phyloP scores from a whole-genome alignment of 2,113 vertebrate genomes.

The Myrmecobius fasciatus region DNA sequence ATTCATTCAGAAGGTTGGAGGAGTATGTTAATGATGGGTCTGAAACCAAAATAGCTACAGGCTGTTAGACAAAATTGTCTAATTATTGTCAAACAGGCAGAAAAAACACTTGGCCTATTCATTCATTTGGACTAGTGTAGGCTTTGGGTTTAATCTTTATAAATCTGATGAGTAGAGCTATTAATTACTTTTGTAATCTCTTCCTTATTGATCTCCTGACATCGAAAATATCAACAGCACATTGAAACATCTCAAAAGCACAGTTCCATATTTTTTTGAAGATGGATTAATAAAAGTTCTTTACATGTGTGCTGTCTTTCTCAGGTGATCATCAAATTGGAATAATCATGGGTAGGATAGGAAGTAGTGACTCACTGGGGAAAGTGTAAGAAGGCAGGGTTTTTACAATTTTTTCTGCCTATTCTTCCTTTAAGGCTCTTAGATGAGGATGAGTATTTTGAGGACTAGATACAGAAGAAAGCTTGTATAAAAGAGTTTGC shows the following conservation, averaged over 20 bases:
- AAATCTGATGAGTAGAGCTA: background rate
- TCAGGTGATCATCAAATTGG: background rate
- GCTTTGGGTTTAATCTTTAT: background rate
- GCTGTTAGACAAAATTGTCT: background rate
- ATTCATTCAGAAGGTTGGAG: conserved; percentile 18
- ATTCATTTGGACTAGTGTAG: background rate
- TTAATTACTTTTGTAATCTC: background rate
- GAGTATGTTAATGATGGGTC: conserved; percentile 18
- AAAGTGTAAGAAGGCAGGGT: background rate
- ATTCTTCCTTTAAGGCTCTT: background rate
- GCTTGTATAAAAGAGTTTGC: background rate
- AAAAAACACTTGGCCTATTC: background rate
- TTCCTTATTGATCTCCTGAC: background rate
- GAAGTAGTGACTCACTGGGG: background rate
- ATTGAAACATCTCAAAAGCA: background rate
- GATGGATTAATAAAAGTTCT: background rate
- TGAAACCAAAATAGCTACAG: conserved; percentile 14
- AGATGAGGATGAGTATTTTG: background rate
- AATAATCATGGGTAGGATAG: background rate
- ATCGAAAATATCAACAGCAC: background rate
- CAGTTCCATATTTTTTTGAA: background rate
- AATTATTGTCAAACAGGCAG: background rate
- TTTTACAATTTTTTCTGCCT: background rate
- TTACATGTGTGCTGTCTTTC: background rate
- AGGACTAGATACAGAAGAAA: background rate